phyloP scores from a whole-genome alignment of 2,888 invertebrate species.

The Sclerodermus sp. region DNA sequence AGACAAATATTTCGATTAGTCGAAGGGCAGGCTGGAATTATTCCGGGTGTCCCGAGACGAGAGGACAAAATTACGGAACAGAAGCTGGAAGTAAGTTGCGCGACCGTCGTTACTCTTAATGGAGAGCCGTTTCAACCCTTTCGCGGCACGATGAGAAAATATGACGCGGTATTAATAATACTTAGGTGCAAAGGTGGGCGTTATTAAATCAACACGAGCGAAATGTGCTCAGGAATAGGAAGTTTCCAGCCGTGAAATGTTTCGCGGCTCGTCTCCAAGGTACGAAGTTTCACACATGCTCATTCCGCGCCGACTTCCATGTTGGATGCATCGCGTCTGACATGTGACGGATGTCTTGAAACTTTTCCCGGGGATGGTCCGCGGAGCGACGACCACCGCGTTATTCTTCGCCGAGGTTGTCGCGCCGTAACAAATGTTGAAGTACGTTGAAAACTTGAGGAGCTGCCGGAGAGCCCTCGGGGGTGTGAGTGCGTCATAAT shows the following conservation, averaged over 20 bases:
- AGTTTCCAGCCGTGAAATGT: no score
- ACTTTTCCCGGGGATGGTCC: no score
- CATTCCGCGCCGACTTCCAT: conserved; percentile 3
- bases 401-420: no score
- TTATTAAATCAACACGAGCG: conserved; percentile 38
- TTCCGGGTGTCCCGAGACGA: not conserved
- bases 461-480: no score
- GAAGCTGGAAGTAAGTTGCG: conserved; percentile 4
- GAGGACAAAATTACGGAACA: conserved; percentile 6
- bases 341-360: conserved; percentile 13
- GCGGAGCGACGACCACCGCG: no score
- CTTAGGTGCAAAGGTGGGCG: conserved; percentile 27
- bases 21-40: not conserved
- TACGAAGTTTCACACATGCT: no score
- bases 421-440: no score
- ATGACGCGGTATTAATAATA: conserved; percentile 34
- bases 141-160: conserved; percentile 10
- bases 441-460: no score
- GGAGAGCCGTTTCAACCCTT: conserved; percentile 20
- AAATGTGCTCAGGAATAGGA: no score
- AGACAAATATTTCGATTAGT: no score
- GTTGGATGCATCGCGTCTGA: conserved; percentile 8
- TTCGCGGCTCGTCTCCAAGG: no score
- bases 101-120: conserved; percentile 20
- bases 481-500: no score